phyloP scores from a whole-genome alignment of 2,113 vertebrate genomes.

The Odocoileus virginianus region DNA sequence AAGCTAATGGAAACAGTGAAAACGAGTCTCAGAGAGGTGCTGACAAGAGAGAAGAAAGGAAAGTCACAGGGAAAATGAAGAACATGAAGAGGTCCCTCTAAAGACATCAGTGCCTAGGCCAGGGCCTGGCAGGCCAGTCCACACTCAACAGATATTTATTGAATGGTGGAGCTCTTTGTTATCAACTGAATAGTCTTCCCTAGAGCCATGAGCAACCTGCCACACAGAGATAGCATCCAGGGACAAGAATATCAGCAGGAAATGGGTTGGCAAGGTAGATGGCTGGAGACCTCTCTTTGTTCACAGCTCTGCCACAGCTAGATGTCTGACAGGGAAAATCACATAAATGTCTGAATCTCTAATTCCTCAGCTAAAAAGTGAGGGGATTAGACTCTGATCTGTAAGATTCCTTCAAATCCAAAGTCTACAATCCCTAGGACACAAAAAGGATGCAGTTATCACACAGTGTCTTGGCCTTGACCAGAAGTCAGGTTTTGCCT shows the following conservation, averaged over 20 bases:
- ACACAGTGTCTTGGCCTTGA: background rate
- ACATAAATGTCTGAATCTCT: background rate
- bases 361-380: background rate
- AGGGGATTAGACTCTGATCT: background rate
- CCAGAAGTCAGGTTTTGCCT: background rate
- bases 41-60: background rate
- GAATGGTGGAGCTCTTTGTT: background rate
- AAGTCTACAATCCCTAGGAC: background rate
- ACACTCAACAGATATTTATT: background rate
- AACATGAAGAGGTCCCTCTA: background rate
- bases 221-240: background rate
- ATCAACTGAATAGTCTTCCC: background rate
- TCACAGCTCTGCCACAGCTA: background rate
- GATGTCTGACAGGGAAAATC: background rate
- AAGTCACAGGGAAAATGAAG: background rate
- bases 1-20: background rate
- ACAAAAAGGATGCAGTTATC: background rate
- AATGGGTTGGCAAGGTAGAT: background rate
- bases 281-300: background rate
- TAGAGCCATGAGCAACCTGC: background rate
- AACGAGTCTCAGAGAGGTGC: background rate
- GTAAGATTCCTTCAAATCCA: background rate
- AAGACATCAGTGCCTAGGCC: background rate
- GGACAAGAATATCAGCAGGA: background rate
- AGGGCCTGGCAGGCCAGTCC: background rate